Percentiles rank a stretch among this genome's conserved stretches.
phyloP scores from a whole-genome alignment of 2,888 invertebrate species.

The Pachydiplax longipennis region DNA sequence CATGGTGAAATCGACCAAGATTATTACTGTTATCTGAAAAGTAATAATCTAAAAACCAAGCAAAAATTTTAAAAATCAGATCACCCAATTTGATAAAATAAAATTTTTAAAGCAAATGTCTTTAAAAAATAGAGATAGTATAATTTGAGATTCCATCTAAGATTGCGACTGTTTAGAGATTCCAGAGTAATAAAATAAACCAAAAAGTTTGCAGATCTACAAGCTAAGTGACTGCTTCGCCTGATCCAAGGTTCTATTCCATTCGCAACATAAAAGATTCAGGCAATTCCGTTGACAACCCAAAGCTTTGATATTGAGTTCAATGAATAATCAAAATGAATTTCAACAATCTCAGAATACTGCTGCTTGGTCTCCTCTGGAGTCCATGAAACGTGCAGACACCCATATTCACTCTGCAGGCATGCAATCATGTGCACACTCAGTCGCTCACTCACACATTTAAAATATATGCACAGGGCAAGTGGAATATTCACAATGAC shows the following conservation, averaged over 20 bases:
- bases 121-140: background rate
- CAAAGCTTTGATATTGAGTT: slow-evolving; percentile 9
- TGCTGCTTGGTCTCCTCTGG: slow-evolving; percentile 19
- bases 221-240: background rate
- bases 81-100: background rate
- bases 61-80: background rate
- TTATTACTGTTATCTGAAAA: background rate
- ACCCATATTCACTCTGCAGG: slow-evolving; percentile 13
- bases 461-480: background rate
- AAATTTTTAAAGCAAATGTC: background rate
- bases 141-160: background rate
- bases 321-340: slow-evolving; percentile 14
- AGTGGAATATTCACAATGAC: slow-evolving; percentile 44
- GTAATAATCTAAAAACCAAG: background rate
- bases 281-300: background rate
- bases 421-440: slow-evolving; percentile 8
- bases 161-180: background rate
- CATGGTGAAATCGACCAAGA: background rate
- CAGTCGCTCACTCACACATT: background rate
- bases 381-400: slow-evolving; percentile 29
- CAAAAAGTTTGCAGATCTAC: background rate
- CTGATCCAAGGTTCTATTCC: background rate
- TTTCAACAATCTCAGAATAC: slow-evolving; percentile 37
- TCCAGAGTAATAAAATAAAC: background rate
- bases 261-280: background rate